Evolutionary conservation across 2,113 vertebrate genomes (phyloP), one percentile per base, ranked within the genome.

Genomic region (Nerophis ophidion): DNA sequence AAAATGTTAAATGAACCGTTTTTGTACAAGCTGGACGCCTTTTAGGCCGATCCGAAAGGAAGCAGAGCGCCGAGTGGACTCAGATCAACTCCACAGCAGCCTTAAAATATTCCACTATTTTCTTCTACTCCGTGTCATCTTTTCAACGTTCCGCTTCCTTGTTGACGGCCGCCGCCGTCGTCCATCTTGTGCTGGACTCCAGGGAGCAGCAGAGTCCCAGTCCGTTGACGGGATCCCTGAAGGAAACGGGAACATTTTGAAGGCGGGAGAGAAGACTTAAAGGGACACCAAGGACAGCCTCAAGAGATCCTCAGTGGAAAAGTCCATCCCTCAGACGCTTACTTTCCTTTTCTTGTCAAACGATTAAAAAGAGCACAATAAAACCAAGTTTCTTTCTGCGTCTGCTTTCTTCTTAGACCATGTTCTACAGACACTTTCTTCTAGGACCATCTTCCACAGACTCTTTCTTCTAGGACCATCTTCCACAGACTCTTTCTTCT

Each of bases 341-440:
- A 67, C 49, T 72, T 79, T 82, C 62, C 79, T 81, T 57, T 85
- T 86, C 81, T 71, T 85, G 84, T 84, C 70, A 71, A 84, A 79
- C 78, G 65, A 80, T 83, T 68, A 57, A 82, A 83, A 88, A 83
- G 83, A 88, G 86, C 86, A 88, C 86, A 86, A 86, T 88, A 86
- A 88, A 88, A 73, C 77, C 75, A 75, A 76, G 61, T 85, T 85
- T 82, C 72, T 77, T 81, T 75, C 68, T 65, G 63, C 59, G 79
- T 67, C 72, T 84, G 71, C 68, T 78, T 83, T 83, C 56, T 68
- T 81, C 26, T 26, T 26, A 3, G 26, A 26, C 26, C 26, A 26
- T 26, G 3, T 26, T 26, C 26, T 3, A 26, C 26, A 26, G 26
- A 26, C 26, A 3, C 26, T 26, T 26, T 26, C 26, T 26, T 26